Evolutionary conservation across 2,113 vertebrate species (phyloP), one percentile per base, ranked within the genome.

Genomic region (Anolis sagrei): DNA sequence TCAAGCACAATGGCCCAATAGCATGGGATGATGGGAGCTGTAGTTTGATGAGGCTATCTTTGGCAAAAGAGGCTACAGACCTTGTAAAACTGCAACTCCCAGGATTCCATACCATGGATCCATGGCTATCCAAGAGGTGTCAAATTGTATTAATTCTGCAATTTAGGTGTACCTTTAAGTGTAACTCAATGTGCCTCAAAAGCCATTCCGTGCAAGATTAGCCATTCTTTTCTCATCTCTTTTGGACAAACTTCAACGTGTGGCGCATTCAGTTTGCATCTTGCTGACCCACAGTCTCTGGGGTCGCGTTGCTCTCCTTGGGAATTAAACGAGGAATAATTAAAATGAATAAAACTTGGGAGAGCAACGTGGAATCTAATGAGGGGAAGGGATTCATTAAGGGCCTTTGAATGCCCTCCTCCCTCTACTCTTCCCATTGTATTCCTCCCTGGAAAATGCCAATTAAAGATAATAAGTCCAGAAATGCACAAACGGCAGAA

Each of bases 311-410:
- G 6, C 49, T 58, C 27, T 78, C 69, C 32, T 10, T 21, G 25
- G 73, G 79, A 44, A 77, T 85, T 76, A 81, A 82, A 85, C 25
- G 54, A 73, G 85, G 87, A 69, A 73, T 54, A 85, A 85, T 82
- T 82, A 85, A 73, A 83, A 54, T 73, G 77, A 88, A 64, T 82
- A 51, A 44, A 81, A 88, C 39, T 77, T 39, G 14, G 25, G 64
- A n/a, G n/a, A n/a, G n/a, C n/a, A n/a, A n/a, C n/a, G n/a, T n/a
- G n/a, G n/a, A 80, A 18, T 44, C 54, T 36, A 51, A 64, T 62
- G 51, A 78, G 62, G 66, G 39, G 29, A 1, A 2, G 19, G 32
- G 27, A 49, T 73, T 76, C 79, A 82, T 85, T 85, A 44, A 82
- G 73, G 73, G 16, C 1, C 11, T 4, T 21, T 10, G 13, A 70